These are phyloP conservation scores for Hydra vulgaris DNA, from an alignment of 30 jellyfish, hydroid and myxozoan species.

Conservation along the genomic window DNA sequence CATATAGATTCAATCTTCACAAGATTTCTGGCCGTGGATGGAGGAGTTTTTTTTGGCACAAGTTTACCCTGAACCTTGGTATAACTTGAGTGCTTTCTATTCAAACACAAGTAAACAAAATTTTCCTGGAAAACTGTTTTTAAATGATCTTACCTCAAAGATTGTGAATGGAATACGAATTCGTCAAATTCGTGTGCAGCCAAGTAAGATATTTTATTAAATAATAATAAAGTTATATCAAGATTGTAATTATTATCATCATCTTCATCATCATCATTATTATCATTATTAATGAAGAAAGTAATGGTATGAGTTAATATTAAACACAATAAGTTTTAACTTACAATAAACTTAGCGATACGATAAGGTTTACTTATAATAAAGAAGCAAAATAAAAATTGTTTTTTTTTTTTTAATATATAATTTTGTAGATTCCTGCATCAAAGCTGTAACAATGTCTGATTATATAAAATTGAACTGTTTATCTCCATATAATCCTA, in stretches of 20 bases:
- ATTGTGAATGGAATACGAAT: conserved; percentile 83
- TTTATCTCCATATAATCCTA: conserved; percentile 35
- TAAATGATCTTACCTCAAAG: conserved; percentile 69
- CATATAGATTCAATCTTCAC: conserved; percentile 51
- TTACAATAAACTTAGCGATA: too few relatives aligned
- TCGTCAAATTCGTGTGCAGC: conserved; percentile 77
- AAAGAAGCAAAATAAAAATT: too few relatives aligned
- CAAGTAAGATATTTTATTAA: conserved; percentile 33
- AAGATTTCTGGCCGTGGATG: conserved; percentile 86
- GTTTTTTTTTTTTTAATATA: background rate
- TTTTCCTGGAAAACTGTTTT: conserved; percentile 76
- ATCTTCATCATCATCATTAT: too few relatives aligned
- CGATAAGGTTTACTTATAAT: too few relatives aligned
- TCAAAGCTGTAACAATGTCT: conserved; percentile 26
- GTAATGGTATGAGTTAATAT: too few relatives aligned
- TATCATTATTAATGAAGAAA: too few relatives aligned
- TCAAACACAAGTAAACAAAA: conserved; percentile 27
- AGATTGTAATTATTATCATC: too few relatives aligned
- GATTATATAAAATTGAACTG: conserved; percentile 59
- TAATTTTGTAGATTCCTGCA: conserved; percentile 48
- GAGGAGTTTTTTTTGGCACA: conserved; percentile 34
- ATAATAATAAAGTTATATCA: too few relatives aligned
- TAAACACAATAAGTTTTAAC: too few relatives aligned
- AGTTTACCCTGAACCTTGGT: conserved; percentile 80
- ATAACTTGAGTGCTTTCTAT: conserved; percentile 1